A percentile compares a stretch with the other conserved stretches of the same genome.
These are phyloP conservation scores for Zaprionus vittiger DNA, from an alignment of 1,140 invertebrate species.

Conservation along the genomic window DNA sequence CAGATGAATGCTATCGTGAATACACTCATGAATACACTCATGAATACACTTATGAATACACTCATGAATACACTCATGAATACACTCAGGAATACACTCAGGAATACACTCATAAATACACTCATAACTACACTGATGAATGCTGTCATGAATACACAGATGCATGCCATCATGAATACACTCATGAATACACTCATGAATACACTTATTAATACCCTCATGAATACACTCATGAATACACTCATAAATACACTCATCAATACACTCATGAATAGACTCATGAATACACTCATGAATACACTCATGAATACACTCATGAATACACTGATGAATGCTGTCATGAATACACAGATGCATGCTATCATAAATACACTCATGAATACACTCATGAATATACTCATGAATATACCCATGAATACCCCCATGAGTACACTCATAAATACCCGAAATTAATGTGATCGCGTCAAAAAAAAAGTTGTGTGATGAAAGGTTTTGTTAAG, in stretches of 20 bases:
- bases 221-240: no score
- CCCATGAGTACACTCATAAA: not conserved
- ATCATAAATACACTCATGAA: not conserved
- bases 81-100: not conserved
- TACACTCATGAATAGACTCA: not conserved
- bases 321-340: not conserved
- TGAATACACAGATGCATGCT: not conserved
- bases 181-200: not conserved
- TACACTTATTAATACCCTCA: constrained; percentile 1
- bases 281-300: not conserved
- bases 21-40: not conserved
- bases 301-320: not conserved
- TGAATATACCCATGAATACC: not conserved
- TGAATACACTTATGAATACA: not conserved
- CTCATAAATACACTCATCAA: no score
- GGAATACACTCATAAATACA: not conserved
- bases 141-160: constrained; percentile 1
- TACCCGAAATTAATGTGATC: not conserved
- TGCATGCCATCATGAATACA: not conserved
- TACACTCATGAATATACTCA: not conserved
- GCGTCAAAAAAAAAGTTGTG: not conserved
- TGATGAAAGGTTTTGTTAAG: not conserved
- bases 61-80: not conserved
- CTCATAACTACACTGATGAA: not conserved
- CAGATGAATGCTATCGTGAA: not conserved